Base-by-base conservation (phyloP, 2,113 vertebrate species). In the Abramis brama region DNA sequence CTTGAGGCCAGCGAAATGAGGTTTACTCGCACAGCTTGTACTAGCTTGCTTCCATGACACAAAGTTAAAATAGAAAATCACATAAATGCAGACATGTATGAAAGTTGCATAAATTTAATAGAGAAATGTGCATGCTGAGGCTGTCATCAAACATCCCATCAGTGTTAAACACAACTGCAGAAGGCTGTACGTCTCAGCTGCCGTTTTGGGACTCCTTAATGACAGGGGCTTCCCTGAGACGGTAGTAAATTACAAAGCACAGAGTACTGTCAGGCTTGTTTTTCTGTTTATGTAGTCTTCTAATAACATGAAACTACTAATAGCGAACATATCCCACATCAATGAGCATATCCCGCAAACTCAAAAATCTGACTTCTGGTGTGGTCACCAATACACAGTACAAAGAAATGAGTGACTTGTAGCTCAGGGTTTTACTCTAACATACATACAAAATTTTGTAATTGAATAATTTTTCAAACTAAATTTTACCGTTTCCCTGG, bases 241-340 rank as follows among this genome's bases (percentile, higher is more conserved):
- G 33, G 30, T 17, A 21, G 66, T 60, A 77, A 66, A 85, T 81
- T 76, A 82, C 25, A 85, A 68, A 80, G 83, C 50, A 85, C 21
- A 52, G 9, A n/a, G 47, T 21, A 39, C 27, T 33, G 60, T 36
- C 45, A 73, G 68, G 13, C 36, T 43, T 83, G 73, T 66, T 39
- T 19, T 52, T 59, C 45, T 52, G 50, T 50, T 30, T 60, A 50
- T 70, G 64, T 64, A 30, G 73, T 76, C 73, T 57, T 87, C 50
- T 66, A 84, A 60, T 77, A 77, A 73, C 82, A 84, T 19, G 57
- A 68, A 57, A 45, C 25, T 27, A 4, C 71, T 82, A 82, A 85
- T 60, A n/a, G 36, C 68, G 15, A 75, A 60, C 52, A 30, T 5
- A 25, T 43, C 19, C 64, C 57, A 74, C 55, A 75, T 13, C 30